These are phyloP conservation scores for Contarinia nasturtii DNA, from an alignment of 1,140 invertebrate genomes.

Conservation along the genomic window DNA sequence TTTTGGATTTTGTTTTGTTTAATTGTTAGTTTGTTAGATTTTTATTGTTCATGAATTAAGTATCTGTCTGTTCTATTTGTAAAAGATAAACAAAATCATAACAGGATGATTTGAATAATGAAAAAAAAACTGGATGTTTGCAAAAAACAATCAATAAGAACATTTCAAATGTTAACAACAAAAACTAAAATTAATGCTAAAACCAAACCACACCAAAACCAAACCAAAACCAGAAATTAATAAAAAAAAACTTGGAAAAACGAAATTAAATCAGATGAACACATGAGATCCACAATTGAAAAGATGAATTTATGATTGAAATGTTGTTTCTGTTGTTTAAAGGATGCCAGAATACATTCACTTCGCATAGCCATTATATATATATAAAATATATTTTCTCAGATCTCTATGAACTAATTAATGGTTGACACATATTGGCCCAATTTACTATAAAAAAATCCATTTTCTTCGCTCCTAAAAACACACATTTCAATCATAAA, in stretches of 20 bases:
- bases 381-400: neutral
- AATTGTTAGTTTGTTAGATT: conserved; percentile 6
- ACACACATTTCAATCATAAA: conserved; percentile 27
- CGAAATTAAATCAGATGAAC: neutral
- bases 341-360: conserved; percentile 12
- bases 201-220: no score
- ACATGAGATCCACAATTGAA: neutral
- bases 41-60: conserved; percentile 6
- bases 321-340: conserved; percentile 27
- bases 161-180: no score
- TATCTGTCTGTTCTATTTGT: neutral
- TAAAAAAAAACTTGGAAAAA: no score
- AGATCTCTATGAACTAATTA: no score
- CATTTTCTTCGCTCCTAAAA: conserved; percentile 8
- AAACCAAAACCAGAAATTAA: no score
- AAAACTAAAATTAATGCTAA: no score
- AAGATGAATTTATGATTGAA: conserved; percentile 23
- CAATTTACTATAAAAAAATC: neutral
- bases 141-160: no score
- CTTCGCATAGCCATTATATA: neutral
- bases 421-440: no score
- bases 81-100: no score
- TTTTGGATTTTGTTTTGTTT: conserved; percentile 5
- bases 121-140: no score
- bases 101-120: no score